phyloP scores from a whole-genome alignment of 1,140 invertebrate genomes.

The Metopolophium dirhodum region DNA sequence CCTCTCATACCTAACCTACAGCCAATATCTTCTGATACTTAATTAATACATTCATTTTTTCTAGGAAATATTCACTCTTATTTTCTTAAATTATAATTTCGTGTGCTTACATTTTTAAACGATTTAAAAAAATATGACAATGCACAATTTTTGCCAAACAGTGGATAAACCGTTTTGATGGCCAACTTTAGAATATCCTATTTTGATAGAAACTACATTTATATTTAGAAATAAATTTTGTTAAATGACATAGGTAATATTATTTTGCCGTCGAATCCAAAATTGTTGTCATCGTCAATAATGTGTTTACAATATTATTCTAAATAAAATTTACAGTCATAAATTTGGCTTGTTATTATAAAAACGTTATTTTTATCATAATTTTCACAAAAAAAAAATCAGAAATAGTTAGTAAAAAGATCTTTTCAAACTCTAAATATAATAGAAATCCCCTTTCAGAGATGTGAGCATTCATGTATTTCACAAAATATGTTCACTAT shows the following conservation, averaged over 20 bases:
- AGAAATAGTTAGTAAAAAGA: not conserved
- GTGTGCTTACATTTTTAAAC: not conserved
- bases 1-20: too few species aligned
- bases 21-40: not conserved
- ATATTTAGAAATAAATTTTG: not conserved
- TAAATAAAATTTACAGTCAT: not conserved
- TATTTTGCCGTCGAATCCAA: not conserved
- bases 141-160: not conserved
- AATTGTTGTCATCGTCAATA: not conserved
- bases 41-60: not conserved
- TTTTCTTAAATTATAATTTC: not conserved
- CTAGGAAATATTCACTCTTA: not conserved
- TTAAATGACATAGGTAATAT: not conserved
- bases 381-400: not conserved
- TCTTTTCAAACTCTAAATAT: not conserved
- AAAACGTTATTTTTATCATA: not conserved
- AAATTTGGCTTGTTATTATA: not conserved
- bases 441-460: not conserved
- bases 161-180: not conserved
- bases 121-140: not conserved
- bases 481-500: not conserved
- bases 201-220: not conserved
- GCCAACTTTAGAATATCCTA: not conserved
- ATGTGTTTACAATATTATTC: not conserved
- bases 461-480: not conserved